These are phyloP conservation scores for Aphelinus certus DNA, from an alignment of 1,140 invertebrate genomes.

Conservation along the genomic window DNA sequence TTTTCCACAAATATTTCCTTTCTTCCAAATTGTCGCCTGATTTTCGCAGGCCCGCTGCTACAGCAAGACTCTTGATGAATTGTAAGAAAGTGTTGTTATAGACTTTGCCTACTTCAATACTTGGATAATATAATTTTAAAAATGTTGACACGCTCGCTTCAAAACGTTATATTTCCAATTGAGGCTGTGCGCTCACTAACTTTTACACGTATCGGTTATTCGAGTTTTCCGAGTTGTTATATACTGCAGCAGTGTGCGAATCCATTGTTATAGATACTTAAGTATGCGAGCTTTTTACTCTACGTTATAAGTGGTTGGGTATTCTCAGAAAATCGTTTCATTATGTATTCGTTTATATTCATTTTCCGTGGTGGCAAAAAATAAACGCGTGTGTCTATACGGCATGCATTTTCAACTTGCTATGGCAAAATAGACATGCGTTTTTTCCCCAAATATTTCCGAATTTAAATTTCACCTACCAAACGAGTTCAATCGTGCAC, in stretches of 20 bases:
- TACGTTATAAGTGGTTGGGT: slow-evolving; percentile 17
- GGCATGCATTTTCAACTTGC: too few relatives aligned
- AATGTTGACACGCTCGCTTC: slow-evolving; percentile 1
- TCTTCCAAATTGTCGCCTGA: slow-evolving; percentile 1
- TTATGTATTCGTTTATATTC: too few relatives aligned
- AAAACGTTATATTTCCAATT: slow-evolving; percentile 20
- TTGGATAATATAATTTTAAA: neutral
- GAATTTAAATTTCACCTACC: too few relatives aligned
- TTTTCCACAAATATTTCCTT: neutral
- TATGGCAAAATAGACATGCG: too few relatives aligned
- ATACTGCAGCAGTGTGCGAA: neutral
- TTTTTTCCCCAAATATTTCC: too few relatives aligned
- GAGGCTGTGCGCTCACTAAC: slow-evolving; percentile 22
- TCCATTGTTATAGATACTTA: slow-evolving; percentile 19
- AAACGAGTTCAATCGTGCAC: too few relatives aligned
- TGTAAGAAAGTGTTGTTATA: slow-evolving; percentile 22
- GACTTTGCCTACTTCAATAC: slow-evolving; percentile 2
- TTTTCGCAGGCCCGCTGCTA: slow-evolving; percentile 25
- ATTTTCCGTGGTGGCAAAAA: too few relatives aligned
- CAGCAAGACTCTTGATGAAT: slow-evolving; percentile 19
- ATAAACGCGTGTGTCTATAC: too few relatives aligned
- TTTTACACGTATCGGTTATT: slow-evolving; percentile 21
- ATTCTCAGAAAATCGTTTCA: slow-evolving; percentile 1
- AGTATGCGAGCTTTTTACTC: slow-evolving; percentile 21
- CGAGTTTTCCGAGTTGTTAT: slow-evolving; percentile 10